Conservation (phyloP, 2,113 vertebrate genomes). For the Anhinga anhinga region DNA sequence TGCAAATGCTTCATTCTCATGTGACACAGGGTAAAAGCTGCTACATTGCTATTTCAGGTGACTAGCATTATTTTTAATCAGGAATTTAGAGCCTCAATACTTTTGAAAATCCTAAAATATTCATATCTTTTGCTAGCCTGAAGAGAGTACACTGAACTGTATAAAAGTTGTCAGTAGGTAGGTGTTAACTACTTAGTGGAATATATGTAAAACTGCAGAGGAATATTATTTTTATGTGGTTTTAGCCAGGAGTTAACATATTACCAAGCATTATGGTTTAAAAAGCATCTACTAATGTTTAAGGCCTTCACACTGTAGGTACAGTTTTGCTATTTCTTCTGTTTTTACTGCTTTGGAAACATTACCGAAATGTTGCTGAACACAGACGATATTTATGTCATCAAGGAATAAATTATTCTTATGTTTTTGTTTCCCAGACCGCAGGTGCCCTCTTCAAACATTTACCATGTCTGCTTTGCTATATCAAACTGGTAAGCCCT, state of each 20-base stretch:
- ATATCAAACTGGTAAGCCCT: conserved; percentile 98
- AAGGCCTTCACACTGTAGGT: background rate
- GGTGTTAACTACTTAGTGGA: background rate
- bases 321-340: background rate
- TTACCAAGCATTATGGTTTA: background rate
- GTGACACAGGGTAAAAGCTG: background rate
- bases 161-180: background rate
- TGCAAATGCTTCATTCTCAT: background rate
- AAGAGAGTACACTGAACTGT: background rate
- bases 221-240: background rate
- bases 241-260: background rate
- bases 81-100: background rate
- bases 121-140: background rate
- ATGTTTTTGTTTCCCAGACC: background rate
- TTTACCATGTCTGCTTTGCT: conserved; percentile 95
- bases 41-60: background rate
- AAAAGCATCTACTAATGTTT: background rate
- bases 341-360: background rate
- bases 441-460: background rate
- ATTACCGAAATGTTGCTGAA: background rate
- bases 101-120: background rate
- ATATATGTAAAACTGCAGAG: background rate
- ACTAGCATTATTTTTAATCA: background rate
- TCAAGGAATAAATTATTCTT: background rate
- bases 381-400: background rate